Evolutionary conservation across 1,140 invertebrate genomes (phyloP).

Genomic region (Drosophila elegans): DNA sequence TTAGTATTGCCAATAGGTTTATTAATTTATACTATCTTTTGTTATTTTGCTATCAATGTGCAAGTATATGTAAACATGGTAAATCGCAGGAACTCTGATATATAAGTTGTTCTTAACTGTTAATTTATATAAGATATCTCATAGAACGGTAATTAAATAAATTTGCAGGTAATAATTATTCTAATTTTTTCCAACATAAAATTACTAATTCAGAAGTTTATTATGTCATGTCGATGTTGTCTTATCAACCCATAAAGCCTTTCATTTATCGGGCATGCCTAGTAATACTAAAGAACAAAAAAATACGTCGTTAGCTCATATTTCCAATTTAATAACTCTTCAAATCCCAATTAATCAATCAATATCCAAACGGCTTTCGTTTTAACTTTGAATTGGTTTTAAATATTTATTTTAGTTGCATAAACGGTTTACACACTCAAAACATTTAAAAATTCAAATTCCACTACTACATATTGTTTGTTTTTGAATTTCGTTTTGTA

Average conservation of each 20-base stretch:
- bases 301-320: background rate
- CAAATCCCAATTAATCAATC: too few relatives aligned
- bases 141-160: too few relatives aligned
- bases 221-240: background rate
- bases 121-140: background rate
- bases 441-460: slow-evolving; percentile 72
- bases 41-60: slow-evolving; percentile 1
- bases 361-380: background rate
- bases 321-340: too few relatives aligned
- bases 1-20: slow-evolving; percentile 3
- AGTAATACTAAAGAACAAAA: background rate
- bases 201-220: slow-evolving; percentile 1
- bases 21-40: slow-evolving; percentile 23
- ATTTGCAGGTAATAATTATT: too few relatives aligned
- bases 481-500: slow-evolving; percentile 49
- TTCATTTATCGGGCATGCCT: background rate
- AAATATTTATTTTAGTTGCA: slow-evolving; percentile 59
- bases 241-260: slow-evolving; percentile 11
- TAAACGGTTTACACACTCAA: slow-evolving; percentile 73
- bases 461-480: slow-evolving; percentile 38
- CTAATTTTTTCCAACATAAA: background rate
- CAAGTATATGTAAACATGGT: slow-evolving; percentile 1
- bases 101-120: background rate
- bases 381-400: slow-evolving; percentile 38
- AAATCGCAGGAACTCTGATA: background rate